Evolutionary conservation across 2,113 vertebrate genomes (phyloP).

Genomic region (Brachypodius melanocephalos): DNA sequence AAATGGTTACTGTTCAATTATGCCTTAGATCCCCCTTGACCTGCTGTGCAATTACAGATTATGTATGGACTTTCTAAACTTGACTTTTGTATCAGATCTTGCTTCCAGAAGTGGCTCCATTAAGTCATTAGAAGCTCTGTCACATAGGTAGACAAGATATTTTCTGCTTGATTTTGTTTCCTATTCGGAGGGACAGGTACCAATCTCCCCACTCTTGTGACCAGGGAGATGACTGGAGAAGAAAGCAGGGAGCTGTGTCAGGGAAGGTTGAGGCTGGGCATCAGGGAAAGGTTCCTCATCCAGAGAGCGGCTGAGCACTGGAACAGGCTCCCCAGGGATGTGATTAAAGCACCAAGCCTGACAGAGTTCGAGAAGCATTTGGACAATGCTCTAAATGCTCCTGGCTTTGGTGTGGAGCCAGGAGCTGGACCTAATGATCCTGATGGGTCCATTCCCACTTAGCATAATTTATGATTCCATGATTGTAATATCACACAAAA

Average conservation of each 20-base stretch:
- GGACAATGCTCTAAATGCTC: background rate
- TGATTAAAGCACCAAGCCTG: background rate
- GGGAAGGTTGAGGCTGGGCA: background rate
- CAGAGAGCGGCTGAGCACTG: background rate
- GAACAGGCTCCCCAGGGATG: background rate
- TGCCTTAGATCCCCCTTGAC: background rate
- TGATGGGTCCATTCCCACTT: too few species aligned
- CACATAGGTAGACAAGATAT: background rate
- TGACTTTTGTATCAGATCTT: background rate
- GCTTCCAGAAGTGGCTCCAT: background rate
- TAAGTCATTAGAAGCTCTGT: background rate
- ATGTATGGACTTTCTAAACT: background rate
- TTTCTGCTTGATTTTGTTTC: background rate
- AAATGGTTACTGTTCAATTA: background rate
- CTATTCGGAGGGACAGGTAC: background rate
- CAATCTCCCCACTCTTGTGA: background rate
- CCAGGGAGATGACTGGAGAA: accelerated
- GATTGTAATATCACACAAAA: background rate
- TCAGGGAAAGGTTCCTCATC: background rate
- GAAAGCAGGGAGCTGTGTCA: background rate
- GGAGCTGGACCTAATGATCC: background rate
- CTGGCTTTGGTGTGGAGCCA: background rate
- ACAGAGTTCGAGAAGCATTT: background rate
- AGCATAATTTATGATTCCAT: background rate
- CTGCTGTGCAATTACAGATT: background rate